Base-by-base conservation (phyloP, 2,797 vertebrate genomes). In the Enoplosus armatus region DNA sequence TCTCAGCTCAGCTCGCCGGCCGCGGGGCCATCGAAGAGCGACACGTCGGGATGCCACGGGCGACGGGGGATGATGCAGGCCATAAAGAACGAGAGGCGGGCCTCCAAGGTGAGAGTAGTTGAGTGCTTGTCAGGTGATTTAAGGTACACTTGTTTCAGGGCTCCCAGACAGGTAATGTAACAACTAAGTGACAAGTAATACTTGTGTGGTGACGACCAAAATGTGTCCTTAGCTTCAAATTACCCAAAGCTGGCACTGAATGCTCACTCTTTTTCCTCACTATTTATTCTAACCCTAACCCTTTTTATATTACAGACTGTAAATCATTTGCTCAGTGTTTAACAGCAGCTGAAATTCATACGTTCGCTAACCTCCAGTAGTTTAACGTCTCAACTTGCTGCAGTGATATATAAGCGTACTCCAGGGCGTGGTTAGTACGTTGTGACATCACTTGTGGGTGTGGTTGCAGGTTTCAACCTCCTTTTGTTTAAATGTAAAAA, bases 11-110 rank as follows among this genome's bases (percentile, higher is more conserved):
- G 95, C 95, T 97, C 97, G 41, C 97, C 97, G 0, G 92, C 95
- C 0, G 90, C 88, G 1, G 92, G 92, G 15, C 73, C 80, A 0
- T 89, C 90, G 0, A 74, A 93, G 29, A 96, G 93, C 63, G 97
- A 97, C 80, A 80, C 90, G 0, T 90, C 93, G 0, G 90, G 92
- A 54, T 90, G 92, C 79, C 95, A 95, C 0, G 97, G 97, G 68
- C 96, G 97, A 16, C 96, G 97, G 33, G 98, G 98, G 63, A 99
- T 98, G 84, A 99, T 99, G 98, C 97, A 99, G 93, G 97, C 98
- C 79, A 99, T 99, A 92, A 99, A 98, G 94, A 99, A 99, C 0
- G 98, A 99, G 87, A 95, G 94, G 62, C 96, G 98, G 74, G 98
- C 98, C 48, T 99, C 98, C 8, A 99, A 99, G 94, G 98, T 94